Base-by-base conservation (phyloP, 2,113 vertebrate genomes). In the Pagrus major region DNA sequence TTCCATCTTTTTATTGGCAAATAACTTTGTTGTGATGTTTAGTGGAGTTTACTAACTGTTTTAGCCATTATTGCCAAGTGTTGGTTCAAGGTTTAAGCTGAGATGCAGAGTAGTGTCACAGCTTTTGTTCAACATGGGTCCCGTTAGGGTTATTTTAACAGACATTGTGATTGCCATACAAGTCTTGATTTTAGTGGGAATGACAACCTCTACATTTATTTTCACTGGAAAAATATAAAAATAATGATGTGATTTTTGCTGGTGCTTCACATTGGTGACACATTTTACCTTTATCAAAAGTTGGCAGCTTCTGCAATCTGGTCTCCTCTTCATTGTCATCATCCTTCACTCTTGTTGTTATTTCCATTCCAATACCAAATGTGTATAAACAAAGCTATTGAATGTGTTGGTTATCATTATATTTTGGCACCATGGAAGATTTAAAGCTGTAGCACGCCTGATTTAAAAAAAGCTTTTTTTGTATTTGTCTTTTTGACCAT, bases 361-460 rank as follows among this genome's bases (percentile, higher is more conserved):
- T 61, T 27, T 61, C 6, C 14, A 27, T 64, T 25, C 33, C 1
- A 6, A 2, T 6, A 2, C 1, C 12, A 33, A n/a, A n/a, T n/a
- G 42, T 21, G 9, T 23, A 14, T 25, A 21, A 55, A 35, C 27
- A 47, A n/a, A 41, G 7, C 6, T 9, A 21, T 12, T 31, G 25
- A 18, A 15, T 25, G 7, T 25, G 2, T 47, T 49, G 20, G 11
- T 63, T 44, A 2, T 20, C n/a, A n/a, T 20, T 46, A 20, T 42
- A 29, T 47, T 66, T 23, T 23, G 15, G 10, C 39, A 69, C 23
- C 47, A 15, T 63, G 16, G n/a, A 70, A 55, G 27, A 82, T 33
- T 58, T 51, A 9, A 51, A 1, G 23, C 39, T 68, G 61, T 52
- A 27, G 35, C 42, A 73, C 47, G 31, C 47, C 37, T 70, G 35